A percentile compares a stretch with the other conserved stretches of the same genome.
Evolutionary conservation across 1,140 invertebrate genomes (phyloP).

Genomic region (Dendrolimus kikuchii): DNA sequence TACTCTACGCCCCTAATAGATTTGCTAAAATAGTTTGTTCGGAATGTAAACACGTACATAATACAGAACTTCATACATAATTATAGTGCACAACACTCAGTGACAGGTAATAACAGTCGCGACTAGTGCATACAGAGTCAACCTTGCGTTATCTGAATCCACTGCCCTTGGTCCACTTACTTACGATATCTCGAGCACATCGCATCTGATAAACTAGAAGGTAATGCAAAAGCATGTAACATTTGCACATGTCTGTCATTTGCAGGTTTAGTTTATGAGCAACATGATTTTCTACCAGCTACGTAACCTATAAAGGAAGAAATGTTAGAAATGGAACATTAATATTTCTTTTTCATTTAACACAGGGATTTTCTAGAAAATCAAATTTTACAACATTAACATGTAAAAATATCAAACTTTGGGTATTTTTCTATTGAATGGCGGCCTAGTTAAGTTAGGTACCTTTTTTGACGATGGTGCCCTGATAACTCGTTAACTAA

Average conservation of each 20-base stretch:
- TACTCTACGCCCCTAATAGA: neutral
- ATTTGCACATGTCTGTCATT: neutral
- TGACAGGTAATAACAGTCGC: slow-evolving; percentile 2
- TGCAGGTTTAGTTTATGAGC: no score
- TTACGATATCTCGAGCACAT: slow-evolving; percentile 40
- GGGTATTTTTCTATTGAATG: no score
- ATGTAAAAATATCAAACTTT: no score
- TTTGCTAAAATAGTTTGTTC: neutral
- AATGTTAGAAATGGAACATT: no score
- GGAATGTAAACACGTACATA: neutral
- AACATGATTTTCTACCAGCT: no score
- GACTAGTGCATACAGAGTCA: slow-evolving; percentile 17
- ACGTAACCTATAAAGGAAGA: no score
- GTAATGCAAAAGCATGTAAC: neutral
- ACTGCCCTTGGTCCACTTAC: slow-evolving; percentile 62
- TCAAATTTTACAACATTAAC: no score
- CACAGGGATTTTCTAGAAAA: no score
- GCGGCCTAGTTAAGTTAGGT: no score
- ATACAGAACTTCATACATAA: neutral
- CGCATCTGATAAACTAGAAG: slow-evolving; percentile 34
- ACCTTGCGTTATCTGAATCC: slow-evolving; percentile 44
- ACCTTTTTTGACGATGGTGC: no score
- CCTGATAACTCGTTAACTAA: no score
- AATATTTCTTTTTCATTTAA: no score
- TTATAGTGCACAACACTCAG: neutral